These are phyloP conservation scores for Promerops cafer DNA, from an alignment of 2,113 vertebrate species.

Conservation along the genomic window DNA sequence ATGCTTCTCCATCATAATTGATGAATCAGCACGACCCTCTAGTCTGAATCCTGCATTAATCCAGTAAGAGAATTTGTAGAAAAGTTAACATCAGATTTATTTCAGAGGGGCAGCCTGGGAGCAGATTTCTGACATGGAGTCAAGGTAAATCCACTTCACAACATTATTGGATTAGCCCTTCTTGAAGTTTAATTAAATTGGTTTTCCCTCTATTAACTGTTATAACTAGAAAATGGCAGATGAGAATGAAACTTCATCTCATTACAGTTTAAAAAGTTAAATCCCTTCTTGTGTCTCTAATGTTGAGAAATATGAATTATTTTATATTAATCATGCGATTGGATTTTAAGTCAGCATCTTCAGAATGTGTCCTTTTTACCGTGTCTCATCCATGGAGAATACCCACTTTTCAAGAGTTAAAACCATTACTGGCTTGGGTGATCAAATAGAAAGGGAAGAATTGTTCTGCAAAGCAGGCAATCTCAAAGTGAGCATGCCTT, in stretches of 20 bases:
- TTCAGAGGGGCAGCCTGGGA: neutral
- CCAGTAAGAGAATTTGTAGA: neutral
- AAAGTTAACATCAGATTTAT: neutral
- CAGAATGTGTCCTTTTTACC: neutral
- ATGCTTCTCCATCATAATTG: neutral
- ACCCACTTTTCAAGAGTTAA: neutral
- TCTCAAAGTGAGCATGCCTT: neutral
- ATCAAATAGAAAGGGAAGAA: neutral
- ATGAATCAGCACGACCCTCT: neutral
- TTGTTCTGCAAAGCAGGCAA: neutral
- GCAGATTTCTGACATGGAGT: neutral
- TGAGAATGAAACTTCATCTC: neutral
- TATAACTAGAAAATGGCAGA: neutral
- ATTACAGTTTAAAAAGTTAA: neutral
- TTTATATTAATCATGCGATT: neutral
- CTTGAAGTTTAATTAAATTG: conserved; percentile 27
- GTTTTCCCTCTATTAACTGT: neutral
- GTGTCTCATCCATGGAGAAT: neutral
- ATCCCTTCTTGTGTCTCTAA: neutral
- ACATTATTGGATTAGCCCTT: conserved; percentile 1
- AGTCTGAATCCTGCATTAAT: neutral
- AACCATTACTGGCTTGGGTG: neutral
- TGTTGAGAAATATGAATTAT: neutral
- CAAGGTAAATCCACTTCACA: conserved; percentile 10
- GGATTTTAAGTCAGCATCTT: neutral